Base-by-base conservation (phyloP, 2,888 invertebrate species). In the Scelioninae gen. 2 region DNA sequence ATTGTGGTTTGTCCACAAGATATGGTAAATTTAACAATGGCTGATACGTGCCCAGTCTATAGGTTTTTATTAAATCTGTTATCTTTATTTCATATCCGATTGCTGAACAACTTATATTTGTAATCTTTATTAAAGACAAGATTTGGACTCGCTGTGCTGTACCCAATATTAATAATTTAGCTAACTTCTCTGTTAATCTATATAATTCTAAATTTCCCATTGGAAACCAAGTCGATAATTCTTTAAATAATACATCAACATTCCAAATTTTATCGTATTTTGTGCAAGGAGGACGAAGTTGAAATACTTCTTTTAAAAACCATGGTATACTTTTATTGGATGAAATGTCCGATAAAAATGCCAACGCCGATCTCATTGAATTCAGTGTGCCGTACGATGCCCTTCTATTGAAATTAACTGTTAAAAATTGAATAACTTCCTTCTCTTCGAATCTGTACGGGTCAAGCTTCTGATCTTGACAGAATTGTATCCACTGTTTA, bases 331-430 rank as follows among this genome's bases (percentile, higher is more conserved):
- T 43, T 15, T 61, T 19, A 18, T 78, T 60, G 3, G 69, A 15
- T 2, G 71, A 72, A 3, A 80, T 58, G 9, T 52, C 57, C 41
- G 74, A 18, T 11, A 81, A 73, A 10, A 81, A 68, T 0, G 78
- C 50, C 10, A 81, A 52, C 0, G 81, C 82, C 2, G 81, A 77
- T 22, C 81, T 67, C 41, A 73, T 70, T 0, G 76, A 76, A 43
- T 80, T 80, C 9, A 81, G 71, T 0, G 79, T 73, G 1, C 76
- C 77, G 63, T 78, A 79, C 15, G 64, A 69, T 2, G 72, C 67
- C 43, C 65, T 74, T 18, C 48, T 25, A 7, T 74, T 35, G 9
- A 65, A 78, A 25, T 65, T 19, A 4, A 31, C 5, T n/a, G 73
- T 58, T 7, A 74, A 46, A 46, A 72, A 74, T 53, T 18, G 15